Percentiles rank a stretch among this genome's conserved stretches.
Conservation (phyloP, 2,113 vertebrate species). For the Rhinoderma darwinii region DNA sequence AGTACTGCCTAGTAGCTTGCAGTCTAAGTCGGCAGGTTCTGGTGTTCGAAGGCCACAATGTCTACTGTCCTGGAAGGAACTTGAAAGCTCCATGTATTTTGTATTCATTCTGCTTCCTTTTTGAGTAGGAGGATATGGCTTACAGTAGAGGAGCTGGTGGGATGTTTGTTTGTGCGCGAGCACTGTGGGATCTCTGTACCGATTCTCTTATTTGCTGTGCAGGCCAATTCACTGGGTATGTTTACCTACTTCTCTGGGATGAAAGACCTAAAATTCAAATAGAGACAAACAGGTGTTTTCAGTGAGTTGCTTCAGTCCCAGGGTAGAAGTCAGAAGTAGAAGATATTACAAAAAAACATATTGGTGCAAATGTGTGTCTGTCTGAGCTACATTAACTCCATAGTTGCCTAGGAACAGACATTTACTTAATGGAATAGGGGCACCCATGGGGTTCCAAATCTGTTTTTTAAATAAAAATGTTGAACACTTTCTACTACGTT, state of each 20-base stretch:
- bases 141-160: constrained; percentile 24
- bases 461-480: too few relatives aligned
- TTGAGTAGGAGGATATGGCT: neutral
- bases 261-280: constrained; percentile 48
- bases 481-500: neutral
- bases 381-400: neutral
- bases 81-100: constrained; percentile 35
- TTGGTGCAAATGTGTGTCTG: neutral
- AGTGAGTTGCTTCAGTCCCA: neutral
- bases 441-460: neutral
- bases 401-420: neutral
- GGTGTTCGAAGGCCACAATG: neutral
- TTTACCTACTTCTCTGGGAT: constrained; percentile 37
- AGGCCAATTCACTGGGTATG: constrained; percentile 13
- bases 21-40: neutral
- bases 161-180: constrained; percentile 23
- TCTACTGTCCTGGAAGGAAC: constrained; percentile 41
- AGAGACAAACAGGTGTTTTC: neutral
- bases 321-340: neutral
- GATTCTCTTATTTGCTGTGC: constrained; percentile 35
- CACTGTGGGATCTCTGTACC: constrained; percentile 26
- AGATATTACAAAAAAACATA: neutral
- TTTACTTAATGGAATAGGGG: neutral
- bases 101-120: constrained; percentile 34
- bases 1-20: neutral